phyloP scores from a whole-genome alignment of 1,140 invertebrate species.

The Drosophila dunni region DNA sequence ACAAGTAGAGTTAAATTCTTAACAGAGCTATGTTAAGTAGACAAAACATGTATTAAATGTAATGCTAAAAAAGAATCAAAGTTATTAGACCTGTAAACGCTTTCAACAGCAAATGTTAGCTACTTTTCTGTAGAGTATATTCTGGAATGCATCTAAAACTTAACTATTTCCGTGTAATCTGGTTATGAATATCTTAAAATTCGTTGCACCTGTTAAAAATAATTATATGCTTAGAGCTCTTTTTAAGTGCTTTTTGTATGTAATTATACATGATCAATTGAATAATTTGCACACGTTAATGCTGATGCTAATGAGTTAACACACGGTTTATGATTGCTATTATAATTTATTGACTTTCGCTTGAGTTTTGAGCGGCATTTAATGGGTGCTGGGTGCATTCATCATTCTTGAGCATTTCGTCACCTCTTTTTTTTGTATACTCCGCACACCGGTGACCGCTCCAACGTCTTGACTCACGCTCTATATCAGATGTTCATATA shows the following conservation, averaged over 20 bases:
- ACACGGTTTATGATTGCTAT: conserved; percentile 11
- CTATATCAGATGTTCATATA: not conserved
- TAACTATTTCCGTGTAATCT: too few species aligned
- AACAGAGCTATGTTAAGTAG: too few species aligned
- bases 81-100: too few species aligned
- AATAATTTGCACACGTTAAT: not conserved
- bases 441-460: conserved; percentile 2
- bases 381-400: conserved; percentile 15
- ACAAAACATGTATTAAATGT: too few species aligned
- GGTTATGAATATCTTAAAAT: not conserved
- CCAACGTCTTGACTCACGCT: conserved; percentile 33
- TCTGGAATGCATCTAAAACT: too few species aligned
- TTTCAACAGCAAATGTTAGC: too few species aligned
- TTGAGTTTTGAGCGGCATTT: conserved; percentile 14
- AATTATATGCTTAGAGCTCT: not conserved
- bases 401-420: conserved; percentile 26
- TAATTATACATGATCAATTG: conserved; percentile 21
- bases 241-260: not conserved
- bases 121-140: too few species aligned
- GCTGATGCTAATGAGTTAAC: conserved; percentile 5
- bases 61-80: too few species aligned
- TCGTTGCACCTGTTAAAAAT: not conserved
- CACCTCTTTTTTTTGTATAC: conserved; percentile 16
- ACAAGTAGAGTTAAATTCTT: not conserved
- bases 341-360: conserved; percentile 25